Percentiles rank a stretch among this genome's conserved stretches.
Conservation (phyloP, 2,113 vertebrate species). For the Cavia aperea region DNA sequence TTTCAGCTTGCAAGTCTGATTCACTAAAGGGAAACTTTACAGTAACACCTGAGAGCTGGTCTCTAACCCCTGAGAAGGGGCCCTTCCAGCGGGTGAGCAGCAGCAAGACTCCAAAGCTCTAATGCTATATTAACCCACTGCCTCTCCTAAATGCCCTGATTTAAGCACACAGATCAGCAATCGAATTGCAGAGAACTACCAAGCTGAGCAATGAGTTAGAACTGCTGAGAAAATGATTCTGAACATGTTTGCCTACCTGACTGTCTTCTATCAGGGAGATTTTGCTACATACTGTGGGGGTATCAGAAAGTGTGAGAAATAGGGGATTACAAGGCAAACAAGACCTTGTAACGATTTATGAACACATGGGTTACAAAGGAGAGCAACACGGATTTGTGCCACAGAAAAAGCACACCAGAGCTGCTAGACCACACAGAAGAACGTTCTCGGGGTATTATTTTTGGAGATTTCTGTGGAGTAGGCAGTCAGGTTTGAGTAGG, state of each 20-base stretch:
- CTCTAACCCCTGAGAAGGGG: conserved; percentile 18
- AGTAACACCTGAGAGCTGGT: conserved; percentile 42
- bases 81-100: conserved; percentile 25
- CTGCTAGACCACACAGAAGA: neutral
- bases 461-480: neutral
- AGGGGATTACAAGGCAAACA: neutral
- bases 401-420: too few species aligned
- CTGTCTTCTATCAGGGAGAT: neutral
- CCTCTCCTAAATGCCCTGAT: conserved; percentile 36
- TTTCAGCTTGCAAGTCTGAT: neutral
- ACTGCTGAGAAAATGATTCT: neutral
- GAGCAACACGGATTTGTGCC: too few species aligned
- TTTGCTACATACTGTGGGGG: neutral
- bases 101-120: neutral
- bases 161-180: conserved; percentile 32
- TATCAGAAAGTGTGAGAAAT: neutral
- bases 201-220: neutral
- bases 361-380: neutral
- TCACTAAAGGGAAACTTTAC: conserved; percentile 60
- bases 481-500: neutral
- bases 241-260: neutral
- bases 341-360: neutral
- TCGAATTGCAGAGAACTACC: neutral
- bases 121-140: conserved; percentile 41
- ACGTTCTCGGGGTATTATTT: neutral